Evolutionary conservation across 2,888 invertebrate species (phyloP), one percentile per base, ranked within the genome.

Genomic region (Dasypogon diadema): DNA sequence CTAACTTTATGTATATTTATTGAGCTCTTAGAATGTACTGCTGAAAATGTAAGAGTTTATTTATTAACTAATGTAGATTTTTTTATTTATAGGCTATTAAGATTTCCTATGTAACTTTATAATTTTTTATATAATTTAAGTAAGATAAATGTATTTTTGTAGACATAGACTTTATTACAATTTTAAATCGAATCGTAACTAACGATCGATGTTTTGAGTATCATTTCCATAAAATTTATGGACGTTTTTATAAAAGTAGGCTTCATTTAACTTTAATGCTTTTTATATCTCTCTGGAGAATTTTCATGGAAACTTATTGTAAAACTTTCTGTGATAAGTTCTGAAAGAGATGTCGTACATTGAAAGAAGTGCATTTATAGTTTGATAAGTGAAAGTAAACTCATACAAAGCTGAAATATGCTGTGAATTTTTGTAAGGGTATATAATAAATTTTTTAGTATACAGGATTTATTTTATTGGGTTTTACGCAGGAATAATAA

Each of bases 341-440:
- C 21, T 65, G 48, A 42, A 8, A 22, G 26, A 21, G 26, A 65
- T 46, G 65, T 65, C 65, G 65, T 65, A 65, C 65, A 65, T 65
- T 46, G 65, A 24, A 65, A 65, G 21, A 65, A 65, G 65, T 65
- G 65, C 65, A 65, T 65, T 65, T 65, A 65, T 65, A 65, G 65
- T 16, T 46, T 48, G 46, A 65, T 46, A 48, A 65, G 24, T 42
- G 24, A 65, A 63, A 65, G 24, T 54, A 68, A 6, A 54, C 70
- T 70, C 70, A 70, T 70, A 54, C 70, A 70, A 70, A 70, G 70
- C 70, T 70, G 70, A 70, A 70, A 70, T 70, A 70, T 70, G 70
- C 70, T 70, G 70, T 70, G 70, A 70, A 70, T n/a, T 37, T 54
- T 54, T 51, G 51, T 54, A 30, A 70, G 42, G 70, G 70, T 70